Evolutionary conservation across 2,888 invertebrate species (phyloP), one percentile per base, ranked within the genome.

Genomic region (Eupithecia vulgata): DNA sequence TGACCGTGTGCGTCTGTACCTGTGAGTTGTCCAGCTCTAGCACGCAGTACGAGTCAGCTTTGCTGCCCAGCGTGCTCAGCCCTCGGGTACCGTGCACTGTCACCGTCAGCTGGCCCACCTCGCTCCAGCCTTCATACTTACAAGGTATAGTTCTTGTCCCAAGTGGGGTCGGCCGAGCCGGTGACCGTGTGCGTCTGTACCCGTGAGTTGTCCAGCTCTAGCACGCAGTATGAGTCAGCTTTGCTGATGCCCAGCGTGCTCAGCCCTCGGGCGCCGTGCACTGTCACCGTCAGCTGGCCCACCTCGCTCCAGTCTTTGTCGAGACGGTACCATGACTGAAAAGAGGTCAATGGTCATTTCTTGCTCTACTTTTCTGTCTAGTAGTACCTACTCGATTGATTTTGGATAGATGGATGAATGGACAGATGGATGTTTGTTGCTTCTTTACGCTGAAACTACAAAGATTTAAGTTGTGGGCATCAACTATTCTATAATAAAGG

Each of bases 81-180:
- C 92, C 92, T 25, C 86, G 86, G 0, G 94, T 94, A 0, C 90
- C 89, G 74, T 91, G 88, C 52, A 94, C 89, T 0, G 91, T 92
- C 75, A 94, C 89, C 1, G 90, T 88, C 37, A 94, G 79, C 79
- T 91, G 89, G 1, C 94, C 94, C n/a, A 94, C 92, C 71, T 45
- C 45, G 45, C 45, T 45, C 17, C 45, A 45, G 45, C 6, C 45
- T 45, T 45, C 5, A 45, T 74, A 89, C 94, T 93, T 83, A 94
- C 94, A 94, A 93, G 59, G 85, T 88, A 76, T 87, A 94, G 65
- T 85, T 91, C 76, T 93, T 93, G 76, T 90, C 90, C 94, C 94
- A 94, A 15, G 79, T 86, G 2, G 93, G 94, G 15, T 94, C 92
- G 0, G 88, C 82, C 0, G 89, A 87, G n/a, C 88, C 88, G 34